Percentiles rank a stretch among this genome's conserved stretches.
Conservation (phyloP, 2,888 invertebrate species). For the Anorthoa munda region DNA sequence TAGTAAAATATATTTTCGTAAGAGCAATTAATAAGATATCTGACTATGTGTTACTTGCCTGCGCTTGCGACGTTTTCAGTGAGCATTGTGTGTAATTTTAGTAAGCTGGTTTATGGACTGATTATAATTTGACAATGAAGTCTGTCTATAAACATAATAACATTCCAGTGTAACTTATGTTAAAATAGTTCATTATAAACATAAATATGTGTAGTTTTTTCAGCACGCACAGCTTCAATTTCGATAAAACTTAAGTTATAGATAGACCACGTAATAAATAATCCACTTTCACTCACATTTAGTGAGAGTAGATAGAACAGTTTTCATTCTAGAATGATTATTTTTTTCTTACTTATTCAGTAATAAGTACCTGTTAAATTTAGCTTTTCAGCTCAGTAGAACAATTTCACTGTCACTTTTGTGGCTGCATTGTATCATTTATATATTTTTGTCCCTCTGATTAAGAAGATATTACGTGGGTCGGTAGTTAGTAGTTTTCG, state of each 20-base stretch:
- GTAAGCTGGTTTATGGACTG: background rate
- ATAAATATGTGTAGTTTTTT: slow-evolving; percentile 1
- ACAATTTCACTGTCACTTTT: background rate
- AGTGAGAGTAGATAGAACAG: too few relatives aligned
- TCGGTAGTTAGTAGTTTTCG: background rate
- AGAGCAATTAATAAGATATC: background rate
- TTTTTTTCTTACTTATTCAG: background rate
- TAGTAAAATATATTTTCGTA: slow-evolving; percentile 13
- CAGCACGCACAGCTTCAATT: background rate
- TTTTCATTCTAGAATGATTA: too few relatives aligned
- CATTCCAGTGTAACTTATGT: background rate
- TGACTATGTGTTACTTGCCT: background rate
- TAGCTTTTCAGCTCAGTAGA: background rate
- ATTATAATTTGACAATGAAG: background rate
- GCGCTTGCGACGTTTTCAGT: background rate
- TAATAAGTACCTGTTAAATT: background rate
- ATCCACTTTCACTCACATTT: background rate
- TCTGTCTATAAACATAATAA: background rate
- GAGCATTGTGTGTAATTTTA: slow-evolving; percentile 21
- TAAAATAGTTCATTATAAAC: background rate
- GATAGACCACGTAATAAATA: background rate
- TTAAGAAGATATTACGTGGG: background rate
- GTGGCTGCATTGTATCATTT: background rate
- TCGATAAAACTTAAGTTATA: background rate
- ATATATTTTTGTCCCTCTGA: background rate